phyloP scores from a whole-genome alignment of 2,113 vertebrate genomes.

The Hippolais icterina region DNA sequence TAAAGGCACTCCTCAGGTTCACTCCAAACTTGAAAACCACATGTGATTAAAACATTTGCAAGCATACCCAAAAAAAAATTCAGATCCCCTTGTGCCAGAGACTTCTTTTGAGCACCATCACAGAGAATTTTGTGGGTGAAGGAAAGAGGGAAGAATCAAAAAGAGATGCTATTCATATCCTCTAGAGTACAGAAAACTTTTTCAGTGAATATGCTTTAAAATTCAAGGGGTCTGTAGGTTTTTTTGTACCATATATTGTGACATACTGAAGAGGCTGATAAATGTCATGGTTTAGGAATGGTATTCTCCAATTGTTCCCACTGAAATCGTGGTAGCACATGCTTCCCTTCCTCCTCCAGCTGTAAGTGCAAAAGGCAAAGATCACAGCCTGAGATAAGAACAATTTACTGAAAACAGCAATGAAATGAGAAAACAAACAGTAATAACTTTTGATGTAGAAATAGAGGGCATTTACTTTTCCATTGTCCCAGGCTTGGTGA shows the following conservation, averaged over 20 bases:
- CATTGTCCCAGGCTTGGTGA: no score
- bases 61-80: background rate
- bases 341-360: background rate
- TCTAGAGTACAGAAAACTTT: background rate
- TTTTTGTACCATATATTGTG: background rate
- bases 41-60: background rate
- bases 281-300: background rate
- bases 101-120: background rate
- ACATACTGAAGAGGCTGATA: background rate
- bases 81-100: background rate
- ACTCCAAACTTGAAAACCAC: background rate
- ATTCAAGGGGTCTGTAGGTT: background rate
- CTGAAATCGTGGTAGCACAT: background rate
- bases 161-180: background rate
- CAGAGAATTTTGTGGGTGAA: background rate
- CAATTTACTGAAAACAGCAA: background rate
- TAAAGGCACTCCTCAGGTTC: background rate
- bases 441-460: background rate
- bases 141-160: background rate
- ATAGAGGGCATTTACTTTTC: background rate
- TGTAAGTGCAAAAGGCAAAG: background rate
- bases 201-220: background rate
- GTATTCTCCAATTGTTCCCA: background rate
- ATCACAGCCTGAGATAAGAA: background rate
- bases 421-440: background rate